phyloP scores from a whole-genome alignment of 2,888 invertebrate species.

The Dione vanillae region DNA sequence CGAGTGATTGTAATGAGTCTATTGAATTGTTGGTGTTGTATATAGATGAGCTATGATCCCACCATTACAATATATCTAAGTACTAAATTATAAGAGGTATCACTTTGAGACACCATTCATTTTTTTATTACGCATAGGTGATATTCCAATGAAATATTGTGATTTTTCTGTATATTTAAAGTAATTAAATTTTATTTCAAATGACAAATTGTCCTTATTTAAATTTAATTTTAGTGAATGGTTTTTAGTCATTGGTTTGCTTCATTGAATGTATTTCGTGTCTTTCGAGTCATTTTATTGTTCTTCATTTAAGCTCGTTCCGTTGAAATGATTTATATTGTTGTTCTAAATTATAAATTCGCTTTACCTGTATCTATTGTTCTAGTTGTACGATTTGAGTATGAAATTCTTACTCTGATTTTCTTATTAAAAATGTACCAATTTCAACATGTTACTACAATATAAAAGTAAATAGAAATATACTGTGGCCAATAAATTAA shows the following conservation, averaged over 20 bases:
- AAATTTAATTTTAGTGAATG: constrained; percentile 44
- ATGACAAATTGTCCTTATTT: constrained; percentile 61
- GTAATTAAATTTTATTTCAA: constrained; percentile 61
- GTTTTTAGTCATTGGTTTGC: constrained; percentile 48
- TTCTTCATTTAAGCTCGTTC: constrained; percentile 67
- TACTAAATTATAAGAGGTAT: constrained; percentile 79
- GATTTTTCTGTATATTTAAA: constrained; percentile 77
- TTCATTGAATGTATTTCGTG: constrained; percentile 47
- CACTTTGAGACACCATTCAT: constrained; percentile 69
- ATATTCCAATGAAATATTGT: constrained; percentile 81
- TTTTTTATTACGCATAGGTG: constrained; percentile 66
- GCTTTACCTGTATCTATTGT: constrained; percentile 17
- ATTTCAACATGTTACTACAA: constrained; percentile 65
- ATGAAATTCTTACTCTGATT: constrained; percentile 40
- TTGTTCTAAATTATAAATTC: constrained; percentile 39
- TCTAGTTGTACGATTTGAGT: constrained; percentile 19
- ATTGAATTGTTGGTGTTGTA: constrained; percentile 81
- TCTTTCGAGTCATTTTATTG: constrained; percentile 53
- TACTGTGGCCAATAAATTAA: constrained; percentile 81
- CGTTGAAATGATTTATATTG: constrained; percentile 38
- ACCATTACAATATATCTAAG: constrained; percentile 83
- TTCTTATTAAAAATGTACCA: constrained; percentile 48
- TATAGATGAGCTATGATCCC: constrained; percentile 83
- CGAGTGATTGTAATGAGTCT: constrained; percentile 80
- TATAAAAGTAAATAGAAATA: constrained; percentile 71